These are phyloP conservation scores for Zapornia atra DNA, from an alignment of 2,113 vertebrate genomes.

Conservation along the genomic window DNA sequence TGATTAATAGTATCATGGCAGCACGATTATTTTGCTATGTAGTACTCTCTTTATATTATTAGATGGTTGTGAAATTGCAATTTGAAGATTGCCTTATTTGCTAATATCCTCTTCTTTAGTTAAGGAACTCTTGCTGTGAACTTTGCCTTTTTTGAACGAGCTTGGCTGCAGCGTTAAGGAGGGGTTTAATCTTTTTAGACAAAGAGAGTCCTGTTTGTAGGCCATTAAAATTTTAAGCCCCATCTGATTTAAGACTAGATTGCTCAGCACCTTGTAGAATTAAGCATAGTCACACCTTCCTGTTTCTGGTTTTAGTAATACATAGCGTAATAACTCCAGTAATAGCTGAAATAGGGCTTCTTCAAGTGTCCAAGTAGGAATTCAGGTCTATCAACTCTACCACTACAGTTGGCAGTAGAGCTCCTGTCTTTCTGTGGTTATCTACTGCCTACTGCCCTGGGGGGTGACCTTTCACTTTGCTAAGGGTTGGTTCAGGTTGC, in stretches of 20 bases:
- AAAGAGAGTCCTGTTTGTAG: background rate
- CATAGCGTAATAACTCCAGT: accelerated
- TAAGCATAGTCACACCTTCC: background rate
- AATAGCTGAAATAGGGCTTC: background rate
- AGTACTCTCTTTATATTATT: background rate
- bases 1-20: background rate
- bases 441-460: background rate
- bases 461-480: background rate
- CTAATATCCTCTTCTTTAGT: background rate
- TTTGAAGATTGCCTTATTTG: slow-evolving; percentile 29
- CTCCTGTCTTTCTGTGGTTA: background rate
- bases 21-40: background rate
- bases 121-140: slow-evolving; percentile 1
- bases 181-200: background rate
- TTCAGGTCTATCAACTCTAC: background rate
- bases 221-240: background rate
- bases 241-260: background rate
- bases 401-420: background rate
- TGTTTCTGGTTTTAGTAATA: background rate
- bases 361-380: background rate
- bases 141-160: background rate
- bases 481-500: background rate
- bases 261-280: background rate
- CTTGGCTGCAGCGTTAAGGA: background rate
- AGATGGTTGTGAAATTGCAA: slow-evolving; percentile 28